Conservation (phyloP, 2,113 vertebrate genomes). For the Neofelis nebulosa region DNA sequence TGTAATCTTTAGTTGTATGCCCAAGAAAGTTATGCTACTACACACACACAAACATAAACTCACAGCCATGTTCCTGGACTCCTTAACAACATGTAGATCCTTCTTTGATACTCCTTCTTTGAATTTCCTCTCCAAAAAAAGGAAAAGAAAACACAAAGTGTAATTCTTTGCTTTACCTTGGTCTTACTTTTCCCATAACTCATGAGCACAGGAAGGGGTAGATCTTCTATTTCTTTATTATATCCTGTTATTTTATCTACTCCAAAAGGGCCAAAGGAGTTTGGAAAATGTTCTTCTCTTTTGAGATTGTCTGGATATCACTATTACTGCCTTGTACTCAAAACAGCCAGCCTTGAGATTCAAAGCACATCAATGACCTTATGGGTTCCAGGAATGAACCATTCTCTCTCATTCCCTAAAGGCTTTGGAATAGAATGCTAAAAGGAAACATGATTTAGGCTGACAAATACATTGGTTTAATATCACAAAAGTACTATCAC, state of each 20-base stretch:
- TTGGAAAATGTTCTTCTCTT: constrained; percentile 9
- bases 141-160: background rate
- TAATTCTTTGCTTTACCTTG: background rate
- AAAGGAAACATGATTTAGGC: constrained; percentile 11
- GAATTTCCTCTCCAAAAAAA: background rate
- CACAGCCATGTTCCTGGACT: background rate
- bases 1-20: background rate
- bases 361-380: background rate
- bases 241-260: background rate
- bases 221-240: background rate
- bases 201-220: background rate
- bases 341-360: constrained; percentile 27
- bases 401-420: background rate
- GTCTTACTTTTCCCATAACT: constrained; percentile 1
- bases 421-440: constrained; percentile 21
- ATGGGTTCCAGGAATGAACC: background rate
- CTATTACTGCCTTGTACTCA: background rate
- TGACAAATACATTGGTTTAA: constrained; percentile 40
- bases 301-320: background rate
- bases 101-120: background rate
- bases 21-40: background rate
- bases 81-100: background rate
- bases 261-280: background rate
- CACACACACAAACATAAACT: background rate
- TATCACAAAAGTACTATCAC: background rate